Evolutionary conservation across 1,140 invertebrate genomes (phyloP), one percentile per base, ranked within the genome.

Genomic region (Semibalanus balanoides): DNA sequence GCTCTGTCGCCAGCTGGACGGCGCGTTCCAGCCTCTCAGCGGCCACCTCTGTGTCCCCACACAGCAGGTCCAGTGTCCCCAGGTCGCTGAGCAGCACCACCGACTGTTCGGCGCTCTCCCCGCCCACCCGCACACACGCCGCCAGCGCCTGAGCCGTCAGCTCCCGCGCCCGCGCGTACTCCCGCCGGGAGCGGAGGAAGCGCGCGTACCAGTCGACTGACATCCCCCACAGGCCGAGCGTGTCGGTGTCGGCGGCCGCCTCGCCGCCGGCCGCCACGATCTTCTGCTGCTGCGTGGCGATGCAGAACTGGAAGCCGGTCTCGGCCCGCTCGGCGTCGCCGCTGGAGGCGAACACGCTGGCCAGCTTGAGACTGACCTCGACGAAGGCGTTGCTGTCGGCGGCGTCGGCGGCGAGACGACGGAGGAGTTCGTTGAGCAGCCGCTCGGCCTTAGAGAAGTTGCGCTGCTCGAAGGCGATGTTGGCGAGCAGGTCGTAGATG

Each of bases 401-500:
- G 0, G 84, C 80, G 43, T 87, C 85, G 76, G 76, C 72, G 3
- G 78, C 71, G 25, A 79, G 35, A 22, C 84, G 88, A 83, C 92
- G 89, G 84, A 95, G 89, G 0, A 96, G 92, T 74, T 88, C 87
- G 25, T 90, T 86, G 85, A 94, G 97, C 30, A 97, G 83, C 76
- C 88, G 88, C 82, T 96, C 91, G 14, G 95, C 93, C 84, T 95
- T 95, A 78, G 88, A 85, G 80, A 90, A 89, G 77, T 96, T 87
- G 73, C 88, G 88, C 74, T 85, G 85, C 80, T 92, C 87, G 81
- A 94, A 89, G 27, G 94, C 93, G 73, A 96, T 85, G 85, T 97
- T 96, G 11, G 94, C 95, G 88, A 98, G 89, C 11, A 94, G 81
- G 86, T 97, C 94, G 82, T 92, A 95, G 76, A 96, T 89, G 80